These are phyloP conservation scores for Gobionotothen gibberifrons DNA, from an alignment of 2,797 vertebrate genomes.

Conservation along the genomic window DNA sequence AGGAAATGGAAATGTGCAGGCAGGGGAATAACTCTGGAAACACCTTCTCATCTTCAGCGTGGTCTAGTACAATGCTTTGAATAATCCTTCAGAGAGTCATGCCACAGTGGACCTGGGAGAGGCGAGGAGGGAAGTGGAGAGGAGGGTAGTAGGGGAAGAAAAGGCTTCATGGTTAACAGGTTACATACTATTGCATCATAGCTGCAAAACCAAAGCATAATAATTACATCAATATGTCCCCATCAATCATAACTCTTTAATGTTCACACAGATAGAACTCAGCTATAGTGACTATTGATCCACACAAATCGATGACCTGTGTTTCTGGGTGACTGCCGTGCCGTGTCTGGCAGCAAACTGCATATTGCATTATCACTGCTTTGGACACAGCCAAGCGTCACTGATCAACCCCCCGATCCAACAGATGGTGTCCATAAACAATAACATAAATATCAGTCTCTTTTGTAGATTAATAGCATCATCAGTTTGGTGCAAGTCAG, in stretches of 20 bases:
- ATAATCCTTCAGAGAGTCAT: conserved; percentile 26
- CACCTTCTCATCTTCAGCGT: conserved; percentile 23
- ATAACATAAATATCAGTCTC: not conserved
- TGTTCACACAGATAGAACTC: conserved; percentile 44
- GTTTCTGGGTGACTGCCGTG: conserved; percentile 51
- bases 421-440: conserved; percentile 19
- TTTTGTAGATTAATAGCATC: not conserved
- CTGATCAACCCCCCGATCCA: conserved; percentile 18
- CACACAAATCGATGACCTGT: conserved; percentile 51
- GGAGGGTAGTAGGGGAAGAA: not conserved
- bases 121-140: not conserved
- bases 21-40: conserved; percentile 28
- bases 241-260: conserved; percentile 54
- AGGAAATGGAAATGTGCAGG: conserved; percentile 47
- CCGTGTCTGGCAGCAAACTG: conserved; percentile 30
- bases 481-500: not conserved
- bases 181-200: not conserved
- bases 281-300: conserved; percentile 69
- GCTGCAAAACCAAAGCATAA: conserved; percentile 39
- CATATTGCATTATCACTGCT: conserved; percentile 23
- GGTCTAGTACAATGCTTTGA: conserved; percentile 36
- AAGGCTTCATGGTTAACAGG: not conserved
- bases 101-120: conserved; percentile 2
- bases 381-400: conserved; percentile 2
- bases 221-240: conserved; percentile 53